Conservation (phyloP, 2,888 invertebrate genomes). For the Anthoptus insignis region DNA sequence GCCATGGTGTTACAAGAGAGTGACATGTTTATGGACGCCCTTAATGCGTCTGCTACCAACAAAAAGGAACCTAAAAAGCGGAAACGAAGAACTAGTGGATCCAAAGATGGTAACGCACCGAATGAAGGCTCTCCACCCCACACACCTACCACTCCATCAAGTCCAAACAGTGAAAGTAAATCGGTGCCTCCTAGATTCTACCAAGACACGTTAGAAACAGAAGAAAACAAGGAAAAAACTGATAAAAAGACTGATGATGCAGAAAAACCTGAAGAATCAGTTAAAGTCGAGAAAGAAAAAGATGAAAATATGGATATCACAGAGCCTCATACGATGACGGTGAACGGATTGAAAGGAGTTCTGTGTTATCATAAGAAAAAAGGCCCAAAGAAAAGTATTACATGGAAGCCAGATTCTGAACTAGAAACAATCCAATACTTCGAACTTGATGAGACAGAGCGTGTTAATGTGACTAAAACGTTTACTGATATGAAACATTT, state of each 20-base stretch:
- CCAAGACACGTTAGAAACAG: constrained; percentile 95
- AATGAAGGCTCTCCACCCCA: constrained; percentile 85
- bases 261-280: constrained; percentile 57
- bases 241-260: constrained; percentile 62
- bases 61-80: constrained; percentile 93
- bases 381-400: constrained; percentile 93
- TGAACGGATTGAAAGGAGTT: constrained; percentile 91
- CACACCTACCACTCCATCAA: constrained; percentile 83
- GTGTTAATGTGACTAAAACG: constrained; percentile 97
- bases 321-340: constrained; percentile 76
- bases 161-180: constrained; percentile 77
- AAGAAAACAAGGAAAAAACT: constrained; percentile 85
- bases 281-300: constrained; percentile 48
- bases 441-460: constrained; percentile 98
- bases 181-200: constrained; percentile 93
- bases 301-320: constrained; percentile 70
- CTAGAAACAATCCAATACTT: constrained; percentile 96
- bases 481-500: constrained; percentile 97
- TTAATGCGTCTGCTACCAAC: constrained; percentile 92
- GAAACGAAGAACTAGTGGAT: constrained; percentile 90
- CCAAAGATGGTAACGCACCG: constrained; percentile 88
- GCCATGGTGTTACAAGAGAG: constrained; percentile 95
- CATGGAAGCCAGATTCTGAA: constrained; percentile 93
- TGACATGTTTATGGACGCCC: constrained; percentile 97
- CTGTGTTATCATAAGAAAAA: constrained; percentile 91